Evolutionary conservation across 2,888 invertebrate genomes (phyloP).

Genomic region (Chalcosyrphus nemorum): DNA sequence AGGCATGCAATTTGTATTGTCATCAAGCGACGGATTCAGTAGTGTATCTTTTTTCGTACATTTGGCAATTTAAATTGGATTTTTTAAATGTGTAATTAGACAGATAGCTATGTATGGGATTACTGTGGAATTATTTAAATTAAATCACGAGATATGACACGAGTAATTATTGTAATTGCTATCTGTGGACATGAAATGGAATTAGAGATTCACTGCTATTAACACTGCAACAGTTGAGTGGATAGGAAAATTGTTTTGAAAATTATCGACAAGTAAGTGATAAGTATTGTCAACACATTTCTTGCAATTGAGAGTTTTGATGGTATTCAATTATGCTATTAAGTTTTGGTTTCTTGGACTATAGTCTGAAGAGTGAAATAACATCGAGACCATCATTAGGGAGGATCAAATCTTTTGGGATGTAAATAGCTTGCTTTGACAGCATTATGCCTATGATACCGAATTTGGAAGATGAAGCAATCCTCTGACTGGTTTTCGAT

Average conservation of each 20-base stretch:
- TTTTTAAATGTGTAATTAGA: background rate
- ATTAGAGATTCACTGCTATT: background rate
- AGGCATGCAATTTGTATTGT: conserved; percentile 13
- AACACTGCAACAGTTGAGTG: background rate
- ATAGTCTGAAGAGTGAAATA: no score
- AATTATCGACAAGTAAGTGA: background rate
- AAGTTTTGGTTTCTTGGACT: no score
- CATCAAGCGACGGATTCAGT: background rate
- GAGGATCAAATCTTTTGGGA: no score
- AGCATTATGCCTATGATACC: no score
- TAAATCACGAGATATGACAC: background rate
- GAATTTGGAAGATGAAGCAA: no score
- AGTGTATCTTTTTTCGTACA: no score
- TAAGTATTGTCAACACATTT: background rate
- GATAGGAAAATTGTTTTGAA: background rate
- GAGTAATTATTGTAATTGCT: background rate
- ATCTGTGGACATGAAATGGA: background rate
- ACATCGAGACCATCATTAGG: no score
- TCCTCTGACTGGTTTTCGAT: no score
- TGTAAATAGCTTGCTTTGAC: no score
- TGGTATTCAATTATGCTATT: no score
- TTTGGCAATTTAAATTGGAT: conserved; percentile 1
- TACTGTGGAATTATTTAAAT: background rate
- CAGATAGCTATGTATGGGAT: background rate
- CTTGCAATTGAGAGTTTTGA: no score